Conservation (phyloP, 2,888 invertebrate species). For the Andrena marginata region DNA sequence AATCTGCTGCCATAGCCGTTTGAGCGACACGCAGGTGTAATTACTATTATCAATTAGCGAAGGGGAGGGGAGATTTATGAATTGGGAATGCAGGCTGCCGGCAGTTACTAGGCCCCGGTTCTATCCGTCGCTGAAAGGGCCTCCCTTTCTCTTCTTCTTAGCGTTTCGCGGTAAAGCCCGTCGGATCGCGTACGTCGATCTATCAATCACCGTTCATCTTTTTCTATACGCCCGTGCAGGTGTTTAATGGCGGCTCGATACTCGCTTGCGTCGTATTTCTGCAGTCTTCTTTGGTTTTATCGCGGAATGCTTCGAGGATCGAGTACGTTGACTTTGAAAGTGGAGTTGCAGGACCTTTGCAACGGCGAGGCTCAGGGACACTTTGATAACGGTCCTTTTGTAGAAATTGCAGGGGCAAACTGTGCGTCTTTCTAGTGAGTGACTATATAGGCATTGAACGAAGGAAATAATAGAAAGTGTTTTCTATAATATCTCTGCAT, state of each 20-base stretch:
- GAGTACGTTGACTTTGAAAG: no score
- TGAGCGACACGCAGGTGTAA: conserved; percentile 81
- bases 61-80: conserved; percentile 53
- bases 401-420: no score
- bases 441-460: no score
- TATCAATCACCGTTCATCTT: not conserved
- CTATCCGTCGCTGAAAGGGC: not conserved
- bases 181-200: not conserved
- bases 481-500: no score
- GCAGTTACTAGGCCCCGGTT: conserved; percentile 3
- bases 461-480: no score
- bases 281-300: no score
- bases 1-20: conserved; percentile 69
- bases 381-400: no score
- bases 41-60: conserved; percentile 81
- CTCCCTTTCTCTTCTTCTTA: not conserved
- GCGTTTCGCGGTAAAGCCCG: not conserved
- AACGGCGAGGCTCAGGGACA: no score
- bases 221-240: not conserved
- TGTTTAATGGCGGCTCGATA: not conserved
- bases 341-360: no score
- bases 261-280: not conserved
- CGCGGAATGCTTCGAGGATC: no score
- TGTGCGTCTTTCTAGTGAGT: no score
- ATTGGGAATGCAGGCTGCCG: conserved; percentile 47